phyloP scores from a whole-genome alignment of 2,888 invertebrate species.

The Stenichneumon culpator region DNA sequence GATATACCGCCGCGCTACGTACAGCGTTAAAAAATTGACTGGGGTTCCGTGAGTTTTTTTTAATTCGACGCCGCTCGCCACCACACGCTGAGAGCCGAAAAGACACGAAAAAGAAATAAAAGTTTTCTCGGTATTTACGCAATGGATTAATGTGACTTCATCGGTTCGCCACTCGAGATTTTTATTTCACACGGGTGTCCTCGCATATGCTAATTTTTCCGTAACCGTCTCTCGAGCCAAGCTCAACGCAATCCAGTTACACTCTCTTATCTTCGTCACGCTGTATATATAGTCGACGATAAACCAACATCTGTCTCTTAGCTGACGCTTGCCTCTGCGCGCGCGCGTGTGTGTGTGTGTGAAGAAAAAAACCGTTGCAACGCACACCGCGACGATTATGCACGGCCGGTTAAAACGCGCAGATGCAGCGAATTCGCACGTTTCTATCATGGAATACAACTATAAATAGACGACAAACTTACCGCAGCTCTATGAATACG shows the following conservation, averaged over 20 bases:
- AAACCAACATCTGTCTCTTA: slow-evolving; percentile 9
- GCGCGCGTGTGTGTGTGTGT: not conserved
- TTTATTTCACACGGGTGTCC: slow-evolving; percentile 21
- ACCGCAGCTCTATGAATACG: slow-evolving; percentile 32
- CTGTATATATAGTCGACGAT: not conserved
- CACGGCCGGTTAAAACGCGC: not conserved
- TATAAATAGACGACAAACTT: slow-evolving; percentile 61
- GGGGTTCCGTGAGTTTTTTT: slow-evolving; percentile 45
- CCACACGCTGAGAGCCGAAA: slow-evolving; percentile 44
- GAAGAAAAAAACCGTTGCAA: slow-evolving; percentile 8
- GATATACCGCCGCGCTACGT: not conserved
- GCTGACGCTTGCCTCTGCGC: not conserved
- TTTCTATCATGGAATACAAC: slow-evolving; percentile 16
- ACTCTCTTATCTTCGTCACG: slow-evolving; percentile 31
- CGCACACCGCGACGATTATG: slow-evolving; percentile 18
- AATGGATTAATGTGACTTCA: slow-evolving; percentile 30
- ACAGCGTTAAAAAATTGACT: not conserved
- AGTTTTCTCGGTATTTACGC: slow-evolving; percentile 1
- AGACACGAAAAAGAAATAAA: not conserved
- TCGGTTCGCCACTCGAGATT: not conserved
- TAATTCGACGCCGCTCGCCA: slow-evolving; percentile 22
- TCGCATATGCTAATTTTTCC: slow-evolving; percentile 29
- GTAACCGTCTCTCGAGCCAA: slow-evolving; percentile 26
- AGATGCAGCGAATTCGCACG: slow-evolving; percentile 13
- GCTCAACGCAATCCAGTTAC: slow-evolving; percentile 14